Evolutionary conservation across 2,113 vertebrate genomes (phyloP), one percentile per base, ranked within the genome.

Genomic region (Leptobrachium leishanense): DNA sequence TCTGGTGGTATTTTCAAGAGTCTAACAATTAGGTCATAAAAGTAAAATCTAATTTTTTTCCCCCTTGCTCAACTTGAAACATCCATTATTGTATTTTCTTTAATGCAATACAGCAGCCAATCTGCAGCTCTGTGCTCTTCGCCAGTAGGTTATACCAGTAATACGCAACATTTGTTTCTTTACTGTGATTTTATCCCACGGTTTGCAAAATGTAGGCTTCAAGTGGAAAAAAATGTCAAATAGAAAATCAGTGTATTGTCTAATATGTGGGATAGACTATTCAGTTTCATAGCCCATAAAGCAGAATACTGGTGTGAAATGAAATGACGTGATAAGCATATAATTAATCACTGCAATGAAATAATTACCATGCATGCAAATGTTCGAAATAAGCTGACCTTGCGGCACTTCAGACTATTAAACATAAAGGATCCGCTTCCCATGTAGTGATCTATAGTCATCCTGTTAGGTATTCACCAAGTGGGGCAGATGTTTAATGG

Each of bases 221-320:
- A 20, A 78, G 8, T 67, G 39, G 39, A 8, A 31, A 31, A 31
- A 41, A 42, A 31, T 67, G 10, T 43, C 2, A 43, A 40, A 72
- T 43, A 72, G 31, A 31, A 65, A 7, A 63, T 1, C 59, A 50
- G 13, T 43, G 57, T 65, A 46, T 43, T 63, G 54, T 12, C 40
- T 46, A 55, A 31, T 72, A 44, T 54, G 42, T 66, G 43, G 40
- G 53, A 40, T 71, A 43, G 59, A 81, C 0, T 77, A 77, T 84
- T 85, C 77, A 82, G 81, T 84, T 87, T 89, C 83, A 86, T 62
- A 85, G 44, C 5, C 0, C 62, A 70, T 69, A 78, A 85, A 87
- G 55, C 5, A 83, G 86, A 90, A 75, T 55, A 72, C 13, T 41
- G 75, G 46, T 82, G 82, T 82, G 82, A 84, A 87, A 84, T 67